Evolutionary conservation across 2,797 vertebrate genomes (phyloP), one percentile per base, ranked within the genome.

Genomic region (Nyctalus aviator): DNA sequence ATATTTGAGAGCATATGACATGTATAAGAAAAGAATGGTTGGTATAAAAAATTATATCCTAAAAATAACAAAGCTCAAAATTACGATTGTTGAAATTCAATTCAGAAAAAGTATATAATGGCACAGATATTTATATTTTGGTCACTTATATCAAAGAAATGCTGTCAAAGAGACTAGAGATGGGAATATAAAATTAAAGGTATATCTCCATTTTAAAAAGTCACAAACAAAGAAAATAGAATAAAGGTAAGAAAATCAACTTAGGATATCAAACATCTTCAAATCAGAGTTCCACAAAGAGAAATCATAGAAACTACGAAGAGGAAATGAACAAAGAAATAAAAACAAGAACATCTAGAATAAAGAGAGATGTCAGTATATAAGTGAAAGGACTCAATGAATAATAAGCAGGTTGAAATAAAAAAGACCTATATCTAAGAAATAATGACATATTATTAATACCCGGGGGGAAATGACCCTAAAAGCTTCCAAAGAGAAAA

Each of bases 21-120:
- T 57, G 14, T 73, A 18, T 57, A 62, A 64, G 83, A 88, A 88
- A 44, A 68, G 8, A 93, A 89, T 55, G 20, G 18, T 77, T 79
- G 48, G 14, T 64, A 82, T 73, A 48, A 32, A 79, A 72, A 92
- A 48, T 48, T 71, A 76, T 44, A 44, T 78, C 69, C 18, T 85
- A 76, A 91, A 95, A 62, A 41, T 59, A 84, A 72, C 4, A 77
- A 72, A 82, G 7, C 32, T 89, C 32, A 78, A 75, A 86, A 81
- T 71, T 92, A 46, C 78, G 59, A n/a, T 64, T 55, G 2, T 53
- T 87, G 5, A 59, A 76, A 46, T 81, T 92, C 3, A 81, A 14
- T 72, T 84, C 21, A 81, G 5, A 57, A 66, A 91, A 62, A 62
- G 15, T 69, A 75, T 8, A 18, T 55, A 92, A 77, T 83, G 48